These are phyloP conservation scores for Chaetophractus vellerosus DNA, from an alignment of 2,797 vertebrate genomes.

Conservation along the genomic window DNA sequence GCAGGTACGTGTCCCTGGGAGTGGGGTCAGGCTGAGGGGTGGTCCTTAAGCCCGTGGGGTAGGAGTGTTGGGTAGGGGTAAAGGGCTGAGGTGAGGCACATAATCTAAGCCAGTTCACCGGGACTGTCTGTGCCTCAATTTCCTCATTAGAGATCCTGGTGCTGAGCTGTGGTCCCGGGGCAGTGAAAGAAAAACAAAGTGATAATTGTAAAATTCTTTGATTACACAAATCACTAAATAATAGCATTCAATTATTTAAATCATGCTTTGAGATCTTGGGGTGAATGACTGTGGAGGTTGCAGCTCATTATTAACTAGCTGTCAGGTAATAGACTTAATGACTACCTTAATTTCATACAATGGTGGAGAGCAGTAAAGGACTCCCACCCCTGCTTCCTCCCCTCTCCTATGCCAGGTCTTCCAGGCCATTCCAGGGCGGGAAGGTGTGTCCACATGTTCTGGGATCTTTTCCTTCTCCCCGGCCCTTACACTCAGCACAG, in stretches of 20 bases:
- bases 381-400: neutral
- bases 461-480: neutral
- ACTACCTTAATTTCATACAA: slow-evolving; percentile 65
- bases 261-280: slow-evolving; percentile 72
- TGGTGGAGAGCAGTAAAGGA: slow-evolving; percentile 18
- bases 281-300: slow-evolving; percentile 65
- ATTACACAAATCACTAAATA: slow-evolving; percentile 78
- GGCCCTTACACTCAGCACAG: neutral
- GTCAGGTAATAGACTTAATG: slow-evolving; percentile 81
- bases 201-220: slow-evolving; percentile 60
- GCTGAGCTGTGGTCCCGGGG: neutral
- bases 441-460: neutral
- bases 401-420: neutral
- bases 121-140: slow-evolving; percentile 15
- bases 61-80: neutral
- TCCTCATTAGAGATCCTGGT: neutral
- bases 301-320: slow-evolving; percentile 69
- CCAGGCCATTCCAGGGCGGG: neutral
- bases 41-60: neutral
- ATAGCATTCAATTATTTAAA: slow-evolving; percentile 83
- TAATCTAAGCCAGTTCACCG: neutral
- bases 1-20: neutral
- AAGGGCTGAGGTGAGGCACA: accelerated
- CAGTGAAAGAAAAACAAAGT: neutral
- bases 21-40: neutral